Percentiles rank a stretch among this genome's conserved stretches.
These are phyloP conservation scores for Limnodromus scolopaceus DNA, from an alignment of 2,797 vertebrate genomes.

Conservation along the genomic window DNA sequence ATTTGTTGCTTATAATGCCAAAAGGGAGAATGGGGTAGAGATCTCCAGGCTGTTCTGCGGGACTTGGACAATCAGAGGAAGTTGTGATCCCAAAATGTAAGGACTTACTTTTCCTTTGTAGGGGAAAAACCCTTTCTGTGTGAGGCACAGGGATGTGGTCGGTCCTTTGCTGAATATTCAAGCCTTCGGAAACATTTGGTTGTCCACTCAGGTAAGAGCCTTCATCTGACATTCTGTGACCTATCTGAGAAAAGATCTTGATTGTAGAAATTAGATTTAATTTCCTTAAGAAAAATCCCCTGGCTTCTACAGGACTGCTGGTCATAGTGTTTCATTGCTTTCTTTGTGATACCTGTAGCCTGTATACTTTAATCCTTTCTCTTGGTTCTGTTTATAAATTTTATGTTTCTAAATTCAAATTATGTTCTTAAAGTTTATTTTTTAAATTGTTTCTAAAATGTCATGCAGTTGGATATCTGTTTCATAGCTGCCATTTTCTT, in stretches of 20 bases:
- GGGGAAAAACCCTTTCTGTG: conserved; percentile 98
- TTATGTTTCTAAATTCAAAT: background rate
- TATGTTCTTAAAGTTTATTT: background rate
- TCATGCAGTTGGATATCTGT: background rate
- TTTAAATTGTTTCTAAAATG: background rate
- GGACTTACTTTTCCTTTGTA: conserved; percentile 60
- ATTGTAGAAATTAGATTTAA: background rate
- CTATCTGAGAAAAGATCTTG: background rate
- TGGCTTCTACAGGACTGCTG: background rate
- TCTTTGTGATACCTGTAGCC: background rate
- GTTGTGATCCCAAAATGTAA: background rate
- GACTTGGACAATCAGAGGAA: background rate
- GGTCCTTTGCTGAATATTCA: conserved; percentile 97
- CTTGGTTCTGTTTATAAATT: background rate
- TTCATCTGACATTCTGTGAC: background rate
- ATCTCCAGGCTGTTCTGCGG: background rate
- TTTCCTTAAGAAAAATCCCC: background rate
- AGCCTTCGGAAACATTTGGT: conserved; percentile 98
- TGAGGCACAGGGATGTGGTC: conserved; percentile 94
- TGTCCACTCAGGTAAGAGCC: conserved; percentile 92
- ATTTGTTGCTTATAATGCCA: background rate
- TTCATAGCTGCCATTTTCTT: background rate
- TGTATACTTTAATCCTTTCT: background rate
- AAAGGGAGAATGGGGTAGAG: background rate
- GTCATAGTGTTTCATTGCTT: background rate